Base-by-base conservation (phyloP, 2,888 invertebrate species). In the Thymelicus sylvestris region DNA sequence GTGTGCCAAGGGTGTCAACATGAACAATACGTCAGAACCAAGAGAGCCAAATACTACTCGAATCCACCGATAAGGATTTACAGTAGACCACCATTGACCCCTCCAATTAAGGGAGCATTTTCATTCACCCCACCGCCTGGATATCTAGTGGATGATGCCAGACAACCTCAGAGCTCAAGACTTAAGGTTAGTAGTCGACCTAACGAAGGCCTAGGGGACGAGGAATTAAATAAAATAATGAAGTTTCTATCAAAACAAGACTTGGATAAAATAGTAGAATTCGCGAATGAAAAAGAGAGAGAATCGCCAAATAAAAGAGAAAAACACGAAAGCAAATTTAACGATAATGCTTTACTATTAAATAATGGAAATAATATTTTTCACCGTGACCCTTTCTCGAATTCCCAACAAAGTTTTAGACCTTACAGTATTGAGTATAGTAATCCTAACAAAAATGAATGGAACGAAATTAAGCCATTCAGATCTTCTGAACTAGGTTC, bases 181-280 rank as follows among this genome's bases (percentile, higher is more conserved):
- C 82, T 82, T 6, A 91, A 88, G 87, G 88, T 89, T 84, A 88
- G 86, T 86, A 89, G 83, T 81, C 78, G 80, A 80, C 87, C 85
- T 60, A 78, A 80, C 68, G 85, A 86, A 13, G 87, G 86, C 50
- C 83, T 92, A 74, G 85, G 82, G 31, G 90, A 90, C 12, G 88
- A 90, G 66, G 91, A 93, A 63, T 81, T 93, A 47, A 85, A 81
- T 72, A 92, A 91, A 65, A 75, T 93, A 48, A 79, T 91, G 24
- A 90, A 89, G 81, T 82, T 90, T 77, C 80, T 93, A 57, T 88
- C 91, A 4, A 88, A 91, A 79, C 85, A 90, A 75, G 92, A 93
- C 75, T 74, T 93, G 71, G 86, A 91, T 76, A 91, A 87, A 75
- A 85, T 93, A 38, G 75, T 93, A 7, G 86, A 91, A 70, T 81